These are phyloP conservation scores for Brachionus rubens DNA, from an alignment of 1,140 invertebrate genomes.

Conservation along the genomic window DNA sequence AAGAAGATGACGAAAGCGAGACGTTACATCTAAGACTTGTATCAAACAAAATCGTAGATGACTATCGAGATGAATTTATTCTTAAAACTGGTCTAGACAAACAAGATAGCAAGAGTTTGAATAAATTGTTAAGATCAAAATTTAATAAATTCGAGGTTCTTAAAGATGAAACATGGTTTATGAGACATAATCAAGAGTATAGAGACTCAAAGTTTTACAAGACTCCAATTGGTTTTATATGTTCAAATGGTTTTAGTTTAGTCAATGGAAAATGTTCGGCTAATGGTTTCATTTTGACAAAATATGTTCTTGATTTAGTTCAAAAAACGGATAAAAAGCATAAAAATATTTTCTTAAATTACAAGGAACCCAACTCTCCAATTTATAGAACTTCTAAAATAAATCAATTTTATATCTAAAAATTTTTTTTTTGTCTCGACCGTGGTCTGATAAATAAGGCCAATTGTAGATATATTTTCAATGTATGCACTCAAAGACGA, in stretches of 20 bases:
- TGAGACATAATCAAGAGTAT: not conserved
- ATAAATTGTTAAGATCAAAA: conserved; percentile 11
- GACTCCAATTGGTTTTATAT: conserved; percentile 16
- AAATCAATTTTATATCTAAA: conserved; percentile 27
- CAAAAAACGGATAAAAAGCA: not conserved
- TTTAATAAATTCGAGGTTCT: conserved; percentile 34
- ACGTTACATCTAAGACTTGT: conserved; percentile 17
- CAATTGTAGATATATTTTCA: no score
- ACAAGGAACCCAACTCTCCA: conserved; percentile 12
- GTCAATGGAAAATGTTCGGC: conserved; percentile 31
- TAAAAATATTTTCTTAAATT: conserved; percentile 13
- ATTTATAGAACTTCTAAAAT: conserved; percentile 24
- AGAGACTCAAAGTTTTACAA: not conserved
- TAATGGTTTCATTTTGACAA: conserved; percentile 22
- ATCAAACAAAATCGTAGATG: not conserved
- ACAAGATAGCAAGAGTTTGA: not conserved
- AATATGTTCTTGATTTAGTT: not conserved
- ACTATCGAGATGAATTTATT: conserved; percentile 13
- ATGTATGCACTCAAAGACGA: no score
- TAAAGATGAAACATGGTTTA: conserved; percentile 18
- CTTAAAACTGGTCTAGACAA: not conserved
- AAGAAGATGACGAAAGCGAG: not conserved
- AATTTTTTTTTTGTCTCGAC: not conserved
- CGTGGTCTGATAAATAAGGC: no score
- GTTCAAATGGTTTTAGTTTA: conserved; percentile 23